Evolutionary conservation across 2,888 invertebrate species (phyloP), one percentile per base, ranked within the genome.

Genomic region (Hanleya hanleyi): DNA sequence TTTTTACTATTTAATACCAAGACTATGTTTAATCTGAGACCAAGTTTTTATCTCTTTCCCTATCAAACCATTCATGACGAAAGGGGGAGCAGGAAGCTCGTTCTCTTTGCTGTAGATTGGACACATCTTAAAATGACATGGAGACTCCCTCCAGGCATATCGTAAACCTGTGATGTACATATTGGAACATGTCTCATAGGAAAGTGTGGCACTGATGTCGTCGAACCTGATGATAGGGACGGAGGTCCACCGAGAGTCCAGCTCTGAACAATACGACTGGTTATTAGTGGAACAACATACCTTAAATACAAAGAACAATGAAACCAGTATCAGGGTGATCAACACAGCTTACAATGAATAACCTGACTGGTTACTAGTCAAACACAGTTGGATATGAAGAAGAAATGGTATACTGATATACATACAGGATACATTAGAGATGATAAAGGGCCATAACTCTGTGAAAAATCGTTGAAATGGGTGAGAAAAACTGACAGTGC

Each of bases 71-170:
- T 64, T 64, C 9, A 64, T 22, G 15, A 67, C 67, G 41, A 33
- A 80, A 15, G 80, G 80, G 18, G 81, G 77, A 1, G 77, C 80
- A 15, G 83, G 83, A 15, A 83, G 71, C 15, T 69, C 71, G 50
- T 75, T 77, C n/a, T 75, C 73, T 9, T 61, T 57, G n/a, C 69
- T 77, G 66, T 83, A 82, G 18, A 83, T 75, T 12, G 79, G 72
- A 70, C 82, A 82, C 18, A 64, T 38, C 50, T 77, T 73, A 64
- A 77, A 78, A 1, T 29, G 49, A 65, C 83, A 83, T 0, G 84
- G 84, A 1, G 76, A 76, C 38, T 78, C 80, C 12, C 80, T 70
- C 83, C 83, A 84, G 1, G 75, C 77, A 66, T 83, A 83, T 1
- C 84, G 79, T 36, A 83, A n/a, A 26, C 77, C 84, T 37, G 76